Evolutionary conservation across 1,140 invertebrate genomes (phyloP), one percentile per base, ranked within the genome.

Genomic region (Aphelenchoides besseyi): DNA sequence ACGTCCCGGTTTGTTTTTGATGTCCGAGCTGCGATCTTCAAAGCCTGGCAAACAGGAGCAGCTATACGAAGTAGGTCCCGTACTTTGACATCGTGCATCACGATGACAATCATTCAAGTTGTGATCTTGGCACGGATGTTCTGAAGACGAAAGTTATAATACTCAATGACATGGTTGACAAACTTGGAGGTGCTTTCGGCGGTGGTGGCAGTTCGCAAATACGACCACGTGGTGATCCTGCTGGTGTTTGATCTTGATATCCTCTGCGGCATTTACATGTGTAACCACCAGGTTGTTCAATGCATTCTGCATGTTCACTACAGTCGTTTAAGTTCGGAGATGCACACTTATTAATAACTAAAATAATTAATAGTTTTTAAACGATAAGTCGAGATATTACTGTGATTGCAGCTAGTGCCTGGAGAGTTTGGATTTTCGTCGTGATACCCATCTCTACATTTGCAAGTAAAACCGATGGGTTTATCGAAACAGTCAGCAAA

Each of bases 271-370:
- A 83, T 75, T 83, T 81, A 64, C 82, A 83, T n/a, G 83, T 70
- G 69, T 83, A 83, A 23, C 79, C 68, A 23, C 72, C 81, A 37
- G 73, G 41, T 32, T 85, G 81, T 52, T 83, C 81, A 63, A 80
- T 85, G 36, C 82, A 83, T 26, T 85, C 75, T 16, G 82, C 82
- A 64, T 83, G 84, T 30, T 82, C 72, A 33, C 79, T 82, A 48
- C 82, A 83, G 12, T 79, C 80, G 67, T 83, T 83, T 62, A 83
- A 78, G 55, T 95, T 92, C 3, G 89, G 83, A 0, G 90, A 90
- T 0, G 89, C 88, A 78, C 93, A 96, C 84, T 95, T 93, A 80
- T 96, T 92, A 69, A 95, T 84, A n/a, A 76, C 74, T 75, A n/a
- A n/a, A n/a, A n/a, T n/a, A n/a, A n/a, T n/a, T n/a, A n/a, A n/a